Base-by-base conservation (phyloP, 2,888 invertebrate species). In the Pachydiplax longipennis region DNA sequence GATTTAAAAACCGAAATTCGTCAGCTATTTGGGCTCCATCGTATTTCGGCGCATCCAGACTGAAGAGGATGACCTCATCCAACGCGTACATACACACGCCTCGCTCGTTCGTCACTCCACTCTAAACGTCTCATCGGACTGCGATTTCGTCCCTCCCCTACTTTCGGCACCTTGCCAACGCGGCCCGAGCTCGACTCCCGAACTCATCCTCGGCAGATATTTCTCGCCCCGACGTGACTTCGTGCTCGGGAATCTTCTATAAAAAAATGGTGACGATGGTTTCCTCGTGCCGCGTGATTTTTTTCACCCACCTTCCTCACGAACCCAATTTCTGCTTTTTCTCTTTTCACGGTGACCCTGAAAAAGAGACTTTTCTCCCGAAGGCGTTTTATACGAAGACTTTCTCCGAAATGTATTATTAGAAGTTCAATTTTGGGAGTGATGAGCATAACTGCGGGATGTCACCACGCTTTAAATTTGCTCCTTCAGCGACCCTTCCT, bases 381-480 rank as follows among this genome's bases (percentile, higher is more conserved):
- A 37, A 13, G 44, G n/a, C 58, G 35, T 35, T 83, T n/a, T 37
- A 87, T 40, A 61, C 22, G 83, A 8, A 53, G n/a, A 58, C 87
- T 87, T 87, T 87, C 87, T 13, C 61, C 87, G 87, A 40, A 73
- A 65, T 87, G 22, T 87, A 87, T 87, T 87, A 58, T 87, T 87
- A 87, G 87, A 87, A 87, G 35, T 61, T 87, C 87, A 87, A 61
- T 87, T 87, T 87, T 87, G 61, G 87, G 65, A 87, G 31, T 31
- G 87, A 65, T 87, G 87, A 65, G 83, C 58, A 35, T 58, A 83
- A 83, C 83, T 58, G 58, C 58, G 10, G 83, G 31, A 61, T 58
- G 83, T 58, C 83, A 35, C 83, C 83, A 31, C 58, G 35, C 44
- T 44, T 44, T 44, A 44, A 44, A 44, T 44, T 44, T 44, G 44